Conservation (phyloP, 1,140 invertebrate genomes). For the Drosophila arizonae region DNA sequence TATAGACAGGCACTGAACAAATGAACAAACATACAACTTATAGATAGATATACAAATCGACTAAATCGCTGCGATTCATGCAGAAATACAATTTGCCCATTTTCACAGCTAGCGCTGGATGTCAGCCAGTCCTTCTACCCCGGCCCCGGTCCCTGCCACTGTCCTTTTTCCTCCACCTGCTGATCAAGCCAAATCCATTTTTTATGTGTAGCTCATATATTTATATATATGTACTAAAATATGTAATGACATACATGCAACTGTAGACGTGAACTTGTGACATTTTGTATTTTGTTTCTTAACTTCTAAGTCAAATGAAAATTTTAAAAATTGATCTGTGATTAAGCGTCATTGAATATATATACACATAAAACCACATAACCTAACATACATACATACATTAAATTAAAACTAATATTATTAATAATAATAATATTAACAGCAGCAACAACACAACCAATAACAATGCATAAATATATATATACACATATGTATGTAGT, state of each 20-base stretch:
- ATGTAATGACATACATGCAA: conserved; percentile 7
- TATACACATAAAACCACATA: conserved; percentile 43
- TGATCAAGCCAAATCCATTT: conserved; percentile 48
- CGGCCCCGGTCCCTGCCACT: not conserved
- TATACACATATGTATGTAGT: conserved; percentile 17
- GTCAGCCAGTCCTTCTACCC: too few species aligned
- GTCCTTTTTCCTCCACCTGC: not conserved
- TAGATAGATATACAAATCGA: conserved; percentile 42
- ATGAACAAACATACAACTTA: conserved; percentile 24
- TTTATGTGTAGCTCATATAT: conserved; percentile 41
- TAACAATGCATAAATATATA: conserved; percentile 20
- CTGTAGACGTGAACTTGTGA: conserved; percentile 34
- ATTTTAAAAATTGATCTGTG: conserved; percentile 80
- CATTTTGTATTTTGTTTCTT: conserved; percentile 70
- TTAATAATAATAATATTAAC: conserved; percentile 28
- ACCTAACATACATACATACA: conserved; percentile 34
- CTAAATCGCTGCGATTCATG: conserved; percentile 6
- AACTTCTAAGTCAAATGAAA: conserved; percentile 80
- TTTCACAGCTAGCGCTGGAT: conserved; percentile 6
- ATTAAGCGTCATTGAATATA: conserved; percentile 80
- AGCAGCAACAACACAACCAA: conserved; percentile 34
- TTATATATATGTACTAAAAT: conserved; percentile 4
- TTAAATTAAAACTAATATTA: conserved; percentile 9
- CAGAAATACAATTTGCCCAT: conserved; percentile 8
- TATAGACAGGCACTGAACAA: conserved; percentile 58